These are phyloP conservation scores for Delphinus delphis DNA, from an alignment of 2,113 vertebrate species.

Conservation along the genomic window DNA sequence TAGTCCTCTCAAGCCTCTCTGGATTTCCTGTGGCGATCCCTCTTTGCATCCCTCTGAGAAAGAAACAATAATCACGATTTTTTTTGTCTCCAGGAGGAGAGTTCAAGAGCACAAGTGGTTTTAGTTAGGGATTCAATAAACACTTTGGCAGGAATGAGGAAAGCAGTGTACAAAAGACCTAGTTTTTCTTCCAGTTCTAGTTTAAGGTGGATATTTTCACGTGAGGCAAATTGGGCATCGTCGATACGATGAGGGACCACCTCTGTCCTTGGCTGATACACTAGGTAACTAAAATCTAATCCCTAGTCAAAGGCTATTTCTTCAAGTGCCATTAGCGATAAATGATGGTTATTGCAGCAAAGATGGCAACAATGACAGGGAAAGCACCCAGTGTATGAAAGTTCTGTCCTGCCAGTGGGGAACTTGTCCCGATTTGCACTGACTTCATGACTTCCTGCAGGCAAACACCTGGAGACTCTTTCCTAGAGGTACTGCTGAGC, in stretches of 20 bases:
- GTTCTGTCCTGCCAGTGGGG: not conserved
- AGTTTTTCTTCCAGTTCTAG: constrained; percentile 61
- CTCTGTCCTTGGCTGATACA: not conserved
- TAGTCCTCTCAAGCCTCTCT: constrained; percentile 41
- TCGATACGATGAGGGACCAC: not conserved
- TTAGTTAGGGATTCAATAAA: constrained; percentile 70
- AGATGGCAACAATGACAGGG: not conserved
- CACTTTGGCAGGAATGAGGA: constrained; percentile 69
- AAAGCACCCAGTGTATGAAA: not conserved
- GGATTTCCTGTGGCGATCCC: constrained; percentile 56
- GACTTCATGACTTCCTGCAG: not conserved
- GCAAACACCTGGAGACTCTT: not conserved
- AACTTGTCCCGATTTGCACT: not conserved
- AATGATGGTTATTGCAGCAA: not conserved
- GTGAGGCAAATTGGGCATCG: constrained; percentile 59
- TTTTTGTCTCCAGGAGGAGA: not conserved
- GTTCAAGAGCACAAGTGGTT: constrained; percentile 61
- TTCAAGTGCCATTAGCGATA: not conserved
- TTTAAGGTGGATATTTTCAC: constrained; percentile 57
- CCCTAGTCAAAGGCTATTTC: not conserved
- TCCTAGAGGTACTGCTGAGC: not conserved
- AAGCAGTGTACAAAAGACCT: constrained; percentile 26
- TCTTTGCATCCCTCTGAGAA: constrained; percentile 43
- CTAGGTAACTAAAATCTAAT: not conserved
- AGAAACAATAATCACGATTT: constrained; percentile 49